Base-by-base conservation (phyloP, 1,140 invertebrate species). In the Uloborus diversus region DNA sequence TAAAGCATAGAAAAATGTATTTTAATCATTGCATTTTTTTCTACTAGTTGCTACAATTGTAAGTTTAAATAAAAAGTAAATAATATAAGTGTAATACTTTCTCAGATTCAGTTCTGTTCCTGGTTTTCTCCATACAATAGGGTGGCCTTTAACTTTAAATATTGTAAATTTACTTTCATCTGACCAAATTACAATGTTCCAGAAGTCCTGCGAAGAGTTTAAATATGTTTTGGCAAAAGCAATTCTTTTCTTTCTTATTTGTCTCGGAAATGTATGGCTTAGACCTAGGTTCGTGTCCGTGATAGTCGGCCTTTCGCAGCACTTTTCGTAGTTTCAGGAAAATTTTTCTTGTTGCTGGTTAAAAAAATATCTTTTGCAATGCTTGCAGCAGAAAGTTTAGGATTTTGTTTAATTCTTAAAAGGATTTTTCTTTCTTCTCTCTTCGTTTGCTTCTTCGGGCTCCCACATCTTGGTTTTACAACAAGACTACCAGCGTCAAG, bases 161-260 rank as follows among this genome's bases (percentile, higher is more conserved):
- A 66, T 51, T 25, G 57, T 68, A 20, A 80, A 81, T 37, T 81
- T 81, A 23, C 30, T 65, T 35, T 75, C 68, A 53, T 82, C 68
- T 17, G 68, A 47, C 56, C 42, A 80, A 9, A 82, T 33, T 11
- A 80, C 30, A 17, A 32, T 62, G 4, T 80, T 28, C 51, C 68
- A 80, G 37, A 70, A 64, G n/a, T 75, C 80, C 9, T 14, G n/a
- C 17, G 0, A n/a, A 7, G 17, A 20, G 23, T 53, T 53, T 53
- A 53, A 53, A 53, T 14, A 20, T n/a, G 20, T 20, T 53, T 53
- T 53, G 1, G 7, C 1, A 53, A 1, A 53, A 53, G 1, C 23
- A 7, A 42, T 17, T 42, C 23, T 7, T 53, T n/a, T 53, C 23
- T 53, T 53, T 53, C 4, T 20, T 14, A 14, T 53, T 53, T 20